A percentile compares a stretch with the other conserved stretches of the same genome.
Evolutionary conservation across 2,113 vertebrate species (phyloP).

Genomic region (Ptychochromis oligacanthus): DNA sequence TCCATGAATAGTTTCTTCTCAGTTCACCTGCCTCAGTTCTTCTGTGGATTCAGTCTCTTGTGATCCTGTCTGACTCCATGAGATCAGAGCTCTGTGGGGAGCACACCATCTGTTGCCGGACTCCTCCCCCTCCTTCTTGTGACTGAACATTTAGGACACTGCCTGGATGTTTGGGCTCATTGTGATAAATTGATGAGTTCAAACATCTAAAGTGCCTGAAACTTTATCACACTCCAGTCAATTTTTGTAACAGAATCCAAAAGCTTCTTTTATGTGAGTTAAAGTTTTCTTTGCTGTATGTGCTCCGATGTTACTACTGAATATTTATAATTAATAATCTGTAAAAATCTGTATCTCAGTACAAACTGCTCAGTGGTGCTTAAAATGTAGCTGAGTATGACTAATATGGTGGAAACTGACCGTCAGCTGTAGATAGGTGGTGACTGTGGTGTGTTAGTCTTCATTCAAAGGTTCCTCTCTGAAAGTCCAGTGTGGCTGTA

Average conservation of each 20-base stretch:
- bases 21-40: too few relatives aligned
- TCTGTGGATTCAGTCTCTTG: too few relatives aligned
- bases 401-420: not conserved
- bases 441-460: not conserved
- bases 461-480: not conserved
- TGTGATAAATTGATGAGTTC: too few relatives aligned
- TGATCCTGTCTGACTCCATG: too few relatives aligned
- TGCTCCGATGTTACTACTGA: not conserved
- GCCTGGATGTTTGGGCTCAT: too few relatives aligned
- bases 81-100: too few relatives aligned
- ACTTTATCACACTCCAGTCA: not conserved
- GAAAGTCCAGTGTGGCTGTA: not conserved
- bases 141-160: too few relatives aligned
- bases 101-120: not conserved
- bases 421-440: not conserved
- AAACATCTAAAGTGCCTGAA: not conserved
- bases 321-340: not conserved
- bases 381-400: not conserved
- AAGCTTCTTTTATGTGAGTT: not conserved
- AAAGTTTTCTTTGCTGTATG: too few relatives aligned
- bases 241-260: not conserved
- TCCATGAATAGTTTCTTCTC: too few relatives aligned
- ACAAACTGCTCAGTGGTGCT: not conserved
- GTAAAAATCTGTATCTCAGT: not conserved
- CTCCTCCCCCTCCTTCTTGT: not conserved